Evolutionary conservation across 2,797 vertebrate genomes (phyloP).

Genomic region (Propithecus perrieri): DNA sequence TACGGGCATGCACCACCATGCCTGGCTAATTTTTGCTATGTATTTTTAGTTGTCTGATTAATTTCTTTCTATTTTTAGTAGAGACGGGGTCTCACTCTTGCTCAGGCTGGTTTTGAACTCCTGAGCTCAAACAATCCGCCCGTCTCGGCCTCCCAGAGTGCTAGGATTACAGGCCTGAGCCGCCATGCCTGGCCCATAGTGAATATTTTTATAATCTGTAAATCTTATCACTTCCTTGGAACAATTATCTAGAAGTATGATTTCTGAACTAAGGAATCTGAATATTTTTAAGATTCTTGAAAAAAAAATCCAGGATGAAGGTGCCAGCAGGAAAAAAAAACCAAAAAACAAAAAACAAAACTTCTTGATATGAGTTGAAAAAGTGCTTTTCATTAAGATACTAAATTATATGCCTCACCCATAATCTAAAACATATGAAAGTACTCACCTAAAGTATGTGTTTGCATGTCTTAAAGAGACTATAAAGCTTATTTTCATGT

Average conservation of each 20-base stretch:
- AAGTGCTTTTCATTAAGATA: not conserved
- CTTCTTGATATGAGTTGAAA: not conserved
- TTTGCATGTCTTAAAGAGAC: not conserved
- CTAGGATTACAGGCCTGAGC: no score
- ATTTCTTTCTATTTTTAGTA: no score
- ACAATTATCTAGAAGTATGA: not conserved
- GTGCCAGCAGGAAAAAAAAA: no score
- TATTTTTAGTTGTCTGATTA: no score
- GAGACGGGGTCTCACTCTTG: no score
- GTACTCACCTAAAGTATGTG: not conserved
- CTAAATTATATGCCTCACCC: not conserved
- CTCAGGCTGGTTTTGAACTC: no score
- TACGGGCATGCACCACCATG: no score
- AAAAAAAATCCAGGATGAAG: no score
- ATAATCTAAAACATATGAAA: not conserved
- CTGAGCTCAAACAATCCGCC: no score
- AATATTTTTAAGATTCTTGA: not conserved
- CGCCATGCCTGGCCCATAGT: not conserved
- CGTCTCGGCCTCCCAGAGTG: no score
- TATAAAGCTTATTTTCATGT: not conserved
- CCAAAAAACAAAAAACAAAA: not conserved
- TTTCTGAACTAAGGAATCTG: not conserved
- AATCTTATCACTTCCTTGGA: not conserved
- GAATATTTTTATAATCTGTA: not conserved
- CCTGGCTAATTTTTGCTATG: no score